A percentile compares a stretch with the other conserved stretches of the same genome.
Evolutionary conservation across 1,140 invertebrate genomes (phyloP).

Genomic region (Ridgeia piscesae): DNA sequence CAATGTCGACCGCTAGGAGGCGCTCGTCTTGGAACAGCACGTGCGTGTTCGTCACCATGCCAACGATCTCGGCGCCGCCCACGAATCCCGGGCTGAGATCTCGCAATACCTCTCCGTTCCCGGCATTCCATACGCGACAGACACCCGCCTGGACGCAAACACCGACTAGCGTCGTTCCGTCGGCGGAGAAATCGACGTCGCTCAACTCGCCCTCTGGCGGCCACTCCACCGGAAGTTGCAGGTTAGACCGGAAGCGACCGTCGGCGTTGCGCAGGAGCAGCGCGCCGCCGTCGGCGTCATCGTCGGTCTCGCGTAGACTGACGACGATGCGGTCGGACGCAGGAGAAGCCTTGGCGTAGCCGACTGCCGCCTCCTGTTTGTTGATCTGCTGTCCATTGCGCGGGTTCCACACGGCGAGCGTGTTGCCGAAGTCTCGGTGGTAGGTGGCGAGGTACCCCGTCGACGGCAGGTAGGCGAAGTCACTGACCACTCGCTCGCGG

Average conservation of each 20-base stretch:
- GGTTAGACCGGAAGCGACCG: constrained; percentile 3
- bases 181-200: constrained; percentile 22
- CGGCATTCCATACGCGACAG: constrained; percentile 25
- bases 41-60: constrained; percentile 27
- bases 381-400: constrained; percentile 18
- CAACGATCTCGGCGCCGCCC: neutral
- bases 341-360: constrained; percentile 18
- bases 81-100: constrained; percentile 6
- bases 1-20: constrained; percentile 22
- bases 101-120: constrained; percentile 23
- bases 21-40: constrained; percentile 10
- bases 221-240: constrained; percentile 20
- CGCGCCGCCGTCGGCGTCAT: neutral
- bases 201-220: neutral
- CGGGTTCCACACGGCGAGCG: constrained; percentile 26
- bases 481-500: neutral
- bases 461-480: constrained; percentile 23
- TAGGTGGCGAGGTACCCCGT: constrained; percentile 22
- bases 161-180: constrained; percentile 24
- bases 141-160: neutral
- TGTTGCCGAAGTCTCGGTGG: constrained; percentile 17
- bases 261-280: constrained; percentile 24
- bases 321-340: constrained; percentile 24
- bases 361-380: neutral
- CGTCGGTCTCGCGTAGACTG: constrained; percentile 10